Percentiles rank a stretch among this genome's conserved stretches.
Evolutionary conservation across 2,113 vertebrate genomes (phyloP).

Genomic region (pig (Sus scrofa)): T2T-Sscrofa CM000822.6:48801001-48801500

Average conservation of each 20-base stretch:
- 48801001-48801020: neutral
- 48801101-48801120: too few relatives aligned
- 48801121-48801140: too few relatives aligned
- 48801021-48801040: neutral
- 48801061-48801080: neutral
- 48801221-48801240: neutral
- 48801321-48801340: neutral
- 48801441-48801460: neutral
- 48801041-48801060: neutral
- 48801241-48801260: neutral
- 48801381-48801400: neutral
- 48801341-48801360: too few relatives aligned
- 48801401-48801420: neutral
- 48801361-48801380: too few relatives aligned
- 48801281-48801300: fast-evolving
- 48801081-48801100: neutral
- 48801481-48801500: constrained; percentile 19
- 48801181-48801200: too few relatives aligned
- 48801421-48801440: neutral
- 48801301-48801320: neutral
- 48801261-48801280: fast-evolving
- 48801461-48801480: neutral
- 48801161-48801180: too few relatives aligned
- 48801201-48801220: neutral
- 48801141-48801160: too few relatives aligned